Conservation (phyloP, 2,888 invertebrate species). For the Thumatha senex region DNA sequence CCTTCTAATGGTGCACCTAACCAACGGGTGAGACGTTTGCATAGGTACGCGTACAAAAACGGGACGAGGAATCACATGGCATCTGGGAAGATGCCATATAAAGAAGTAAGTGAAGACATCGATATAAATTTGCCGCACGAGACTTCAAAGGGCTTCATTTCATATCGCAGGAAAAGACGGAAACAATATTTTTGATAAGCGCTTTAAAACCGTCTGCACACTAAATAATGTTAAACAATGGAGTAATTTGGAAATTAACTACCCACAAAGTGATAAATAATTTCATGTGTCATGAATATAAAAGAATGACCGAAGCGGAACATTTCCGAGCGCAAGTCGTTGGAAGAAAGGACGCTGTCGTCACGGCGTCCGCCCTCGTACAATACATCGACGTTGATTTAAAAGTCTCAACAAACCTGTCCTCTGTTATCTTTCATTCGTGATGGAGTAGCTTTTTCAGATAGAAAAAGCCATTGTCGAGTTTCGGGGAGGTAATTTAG, state of each 20-base stretch:
- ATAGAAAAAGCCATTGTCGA: conserved; percentile 16
- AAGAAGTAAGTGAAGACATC: conserved; percentile 4
- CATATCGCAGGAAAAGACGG: too few relatives aligned
- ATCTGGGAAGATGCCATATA: too few relatives aligned
- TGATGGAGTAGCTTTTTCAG: conserved; percentile 51
- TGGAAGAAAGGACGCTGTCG: conserved; percentile 65
- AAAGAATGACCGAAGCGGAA: conserved; percentile 66
- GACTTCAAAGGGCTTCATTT: too few relatives aligned
- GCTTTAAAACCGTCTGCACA: too few relatives aligned
- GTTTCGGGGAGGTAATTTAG: neutral
- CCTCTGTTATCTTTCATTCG: conserved; percentile 67
- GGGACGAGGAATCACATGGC: too few relatives aligned
- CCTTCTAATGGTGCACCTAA: conserved; percentile 25
- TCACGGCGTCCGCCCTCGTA: conserved; percentile 63
- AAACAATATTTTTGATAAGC: too few relatives aligned
- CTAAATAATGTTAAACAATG: conserved; percentile 48
- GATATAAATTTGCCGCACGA: too few relatives aligned
- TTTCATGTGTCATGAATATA: conserved; percentile 71
- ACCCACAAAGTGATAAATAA: conserved; percentile 75
- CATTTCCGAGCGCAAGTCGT: conserved; percentile 44
- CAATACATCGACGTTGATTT: conserved; percentile 61
- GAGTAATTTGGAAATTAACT: conserved; percentile 72
- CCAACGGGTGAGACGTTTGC: too few relatives aligned
- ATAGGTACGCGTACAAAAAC: too few relatives aligned
- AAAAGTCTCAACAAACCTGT: conserved; percentile 67